Base-by-base conservation (phyloP, 2,888 invertebrate species). In the Stenchaetothrips biformis region DNA sequence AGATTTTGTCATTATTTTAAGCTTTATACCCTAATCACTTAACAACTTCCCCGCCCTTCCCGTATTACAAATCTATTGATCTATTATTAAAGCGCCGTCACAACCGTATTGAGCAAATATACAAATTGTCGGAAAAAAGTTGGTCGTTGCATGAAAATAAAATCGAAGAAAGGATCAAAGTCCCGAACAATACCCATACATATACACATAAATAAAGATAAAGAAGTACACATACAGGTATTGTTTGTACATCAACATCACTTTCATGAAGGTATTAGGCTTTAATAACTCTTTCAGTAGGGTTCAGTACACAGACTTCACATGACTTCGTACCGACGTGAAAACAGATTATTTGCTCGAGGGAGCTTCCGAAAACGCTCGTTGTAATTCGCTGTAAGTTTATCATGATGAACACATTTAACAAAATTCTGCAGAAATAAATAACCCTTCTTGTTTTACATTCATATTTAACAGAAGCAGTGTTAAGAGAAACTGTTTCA, bases 401-500 rank as follows among this genome's bases (percentile, higher is more conserved):
- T 74, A 74, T 21, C 25, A 74, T 74, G 67, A 74, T 25, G 67
- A 74, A 74, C 67, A 74, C 67, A 74, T 74, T 25, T 74, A 74
- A 74, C 67, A 74, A 74, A 67, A 67, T 21, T 74, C 67, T 25
- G 67, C 25, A 11, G 67, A 25, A 74, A 74, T 74, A 74, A 74
- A 74, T 74, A 74, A 74, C 67, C 25, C 67, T 74, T 67, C 67
- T 67, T 74, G 67, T 74, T 74, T 74, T 21, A 74, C 67, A 74
- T 21, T 74, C 67, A 74, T 25, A 74, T 74, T 74, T 25, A 25
- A 74, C 67, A 21, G 67, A 74, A 74, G 67, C 67, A 74, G 67
- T 74, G 67, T 74, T 74, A 74, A 74, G 67, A 74, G 67, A 74
- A 74, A 74, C 67, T 74, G 67, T 74, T 74, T 74, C 67, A 74